These are phyloP conservation scores for Chalcosyrphus nemorum DNA, from an alignment of 2,888 invertebrate species.

Conservation along the genomic window DNA sequence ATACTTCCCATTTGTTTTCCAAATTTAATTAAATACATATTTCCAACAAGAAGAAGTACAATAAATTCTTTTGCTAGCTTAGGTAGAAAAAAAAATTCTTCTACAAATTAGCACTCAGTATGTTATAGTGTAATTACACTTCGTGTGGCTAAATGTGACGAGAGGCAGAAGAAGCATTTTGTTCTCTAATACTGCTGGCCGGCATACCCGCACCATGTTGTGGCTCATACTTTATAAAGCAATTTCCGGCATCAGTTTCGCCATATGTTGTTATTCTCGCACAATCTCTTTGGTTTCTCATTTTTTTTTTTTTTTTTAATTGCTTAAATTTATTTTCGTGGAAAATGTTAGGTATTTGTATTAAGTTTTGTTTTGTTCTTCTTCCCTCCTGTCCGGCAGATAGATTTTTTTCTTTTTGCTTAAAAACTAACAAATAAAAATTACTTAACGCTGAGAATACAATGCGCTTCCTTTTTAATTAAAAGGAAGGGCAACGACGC, in stretches of 20 bases:
- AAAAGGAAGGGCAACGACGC: not conserved
- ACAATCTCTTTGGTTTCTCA: constrained; percentile 12
- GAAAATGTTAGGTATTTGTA: constrained; percentile 36
- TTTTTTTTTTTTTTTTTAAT: constrained; percentile 7
- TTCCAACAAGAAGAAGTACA: not conserved
- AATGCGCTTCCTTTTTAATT: constrained; percentile 1
- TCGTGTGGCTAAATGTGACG: not conserved
- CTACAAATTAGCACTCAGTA: not conserved
- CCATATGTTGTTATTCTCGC: constrained; percentile 53
- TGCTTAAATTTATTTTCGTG: constrained; percentile 27
- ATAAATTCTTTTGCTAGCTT: not conserved
- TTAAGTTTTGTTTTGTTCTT: not conserved
- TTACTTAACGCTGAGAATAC: constrained; percentile 7
- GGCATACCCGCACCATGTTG: not conserved
- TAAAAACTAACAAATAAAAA: not conserved
- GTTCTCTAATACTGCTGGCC: not conserved
- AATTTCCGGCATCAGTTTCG: constrained; percentile 53
- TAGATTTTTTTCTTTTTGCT: too few species aligned
- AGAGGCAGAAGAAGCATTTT: not conserved
- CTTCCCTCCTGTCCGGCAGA: not conserved
- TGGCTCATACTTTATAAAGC: not conserved
- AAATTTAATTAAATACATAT: not conserved
- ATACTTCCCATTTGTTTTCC: too few species aligned
- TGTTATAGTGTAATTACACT: not conserved
- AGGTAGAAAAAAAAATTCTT: not conserved